Percentiles rank a stretch among this genome's conserved stretches.
Conservation (phyloP, 1,140 invertebrate genomes). For the Aradophagus sp. region DNA sequence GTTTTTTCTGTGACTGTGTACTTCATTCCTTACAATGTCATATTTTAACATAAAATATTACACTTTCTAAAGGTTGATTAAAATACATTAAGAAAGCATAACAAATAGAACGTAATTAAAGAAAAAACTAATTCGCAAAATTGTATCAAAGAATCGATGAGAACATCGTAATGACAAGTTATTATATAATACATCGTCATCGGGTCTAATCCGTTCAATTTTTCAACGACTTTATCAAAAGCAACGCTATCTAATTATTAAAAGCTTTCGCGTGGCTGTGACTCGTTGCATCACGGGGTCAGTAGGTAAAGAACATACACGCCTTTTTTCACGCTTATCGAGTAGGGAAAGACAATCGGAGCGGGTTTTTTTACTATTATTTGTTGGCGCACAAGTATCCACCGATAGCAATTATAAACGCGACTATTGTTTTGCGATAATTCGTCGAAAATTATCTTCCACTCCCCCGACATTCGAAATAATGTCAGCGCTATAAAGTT, state of each 20-base stretch:
- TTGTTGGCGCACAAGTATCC: slow-evolving; percentile 41
- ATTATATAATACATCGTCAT: slow-evolving; percentile 15
- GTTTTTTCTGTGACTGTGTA: too few relatives aligned
- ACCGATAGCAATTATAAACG: slow-evolving; percentile 36
- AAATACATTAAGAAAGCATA: too few relatives aligned
- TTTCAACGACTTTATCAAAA: slow-evolving; percentile 29
- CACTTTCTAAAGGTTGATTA: too few relatives aligned
- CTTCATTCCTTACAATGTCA: too few relatives aligned
- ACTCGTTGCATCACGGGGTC: slow-evolving; percentile 57
- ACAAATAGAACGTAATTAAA: too few relatives aligned
- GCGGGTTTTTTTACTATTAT: slow-evolving; percentile 45
- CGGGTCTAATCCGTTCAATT: slow-evolving; percentile 25
- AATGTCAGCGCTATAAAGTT: too few relatives aligned
- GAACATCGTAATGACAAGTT: too few relatives aligned
- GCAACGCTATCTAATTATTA: slow-evolving; percentile 29
- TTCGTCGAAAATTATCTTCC: slow-evolving; percentile 27
- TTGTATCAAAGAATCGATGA: too few relatives aligned
- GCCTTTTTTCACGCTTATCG: slow-evolving; percentile 52
- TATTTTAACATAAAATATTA: too few relatives aligned
- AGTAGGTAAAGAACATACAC: slow-evolving; percentile 58
- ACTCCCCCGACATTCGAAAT: too few relatives aligned
- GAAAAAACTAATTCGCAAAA: too few relatives aligned
- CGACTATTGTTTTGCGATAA: slow-evolving; percentile 46
- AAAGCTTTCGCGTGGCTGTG: slow-evolving; percentile 47
- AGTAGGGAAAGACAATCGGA: slow-evolving; percentile 52